These are phyloP conservation scores for Danio rerio DNA, from an alignment of 2,113 vertebrate genomes.

Conservation along the genomic window GRCz12tu NC_133180.1:23634001-23634500, in stretches of 20 bases:
- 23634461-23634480: not conserved
- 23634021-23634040: no score
- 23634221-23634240: no score
- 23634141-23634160: no score
- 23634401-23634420: slow-evolving; percentile 15
- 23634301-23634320: not conserved
- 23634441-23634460: slow-evolving; percentile 1
- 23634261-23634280: not conserved
- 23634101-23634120: no score
- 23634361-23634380: slow-evolving; percentile 7
- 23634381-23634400: slow-evolving; percentile 21
- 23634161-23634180: no score
- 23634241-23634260: not conserved
- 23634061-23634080: no score
- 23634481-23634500: not conserved
- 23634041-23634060: no score
- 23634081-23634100: no score
- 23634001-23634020: no score
- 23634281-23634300: not conserved
- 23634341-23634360: slow-evolving; percentile 2
- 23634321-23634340: not conserved
- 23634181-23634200: no score
- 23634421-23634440: slow-evolving; percentile 16
- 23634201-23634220: no score
- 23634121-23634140: no score